phyloP scores from a whole-genome alignment of 1,140 invertebrate genomes.

The Listronotus oregonensis region DNA sequence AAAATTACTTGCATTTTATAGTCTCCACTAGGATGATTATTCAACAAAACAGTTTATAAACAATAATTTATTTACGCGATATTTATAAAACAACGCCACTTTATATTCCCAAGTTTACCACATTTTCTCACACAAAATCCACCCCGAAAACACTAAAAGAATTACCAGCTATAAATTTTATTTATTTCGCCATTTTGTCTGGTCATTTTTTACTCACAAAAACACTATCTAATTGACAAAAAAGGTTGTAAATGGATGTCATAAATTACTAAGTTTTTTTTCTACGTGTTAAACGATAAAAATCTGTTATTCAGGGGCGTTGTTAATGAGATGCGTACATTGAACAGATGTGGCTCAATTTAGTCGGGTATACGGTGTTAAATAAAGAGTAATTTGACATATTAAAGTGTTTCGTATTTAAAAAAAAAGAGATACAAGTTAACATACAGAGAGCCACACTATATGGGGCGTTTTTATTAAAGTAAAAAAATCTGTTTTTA shows the following conservation, averaged over 20 bases:
- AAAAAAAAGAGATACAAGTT: too few relatives aligned
- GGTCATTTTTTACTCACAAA: conserved; percentile 20
- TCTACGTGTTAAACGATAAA: conserved; percentile 39
- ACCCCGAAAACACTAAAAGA: not conserved
- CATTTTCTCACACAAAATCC: not conserved
- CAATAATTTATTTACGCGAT: too few relatives aligned
- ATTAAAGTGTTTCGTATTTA: too few relatives aligned
- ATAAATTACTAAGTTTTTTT: conserved; percentile 43
- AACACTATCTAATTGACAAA: conserved; percentile 39
- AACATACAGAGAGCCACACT: too few relatives aligned
- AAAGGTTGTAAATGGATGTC: conserved; percentile 38
- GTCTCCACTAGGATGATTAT: too few relatives aligned
- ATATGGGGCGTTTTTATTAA: too few relatives aligned
- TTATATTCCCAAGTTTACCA: not conserved
- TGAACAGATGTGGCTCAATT: conserved; percentile 30
- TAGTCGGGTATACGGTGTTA: not conserved
- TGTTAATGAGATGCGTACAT: conserved; percentile 38
- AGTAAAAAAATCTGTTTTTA: too few relatives aligned
- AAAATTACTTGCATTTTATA: too few relatives aligned
- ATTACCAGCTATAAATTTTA: conserved; percentile 13
- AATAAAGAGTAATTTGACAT: too few relatives aligned
- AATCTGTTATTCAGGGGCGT: conserved; percentile 38
- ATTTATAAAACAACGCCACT: too few relatives aligned
- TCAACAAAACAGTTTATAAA: too few relatives aligned
- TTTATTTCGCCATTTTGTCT: conserved; percentile 17